phyloP scores from a whole-genome alignment of 1,140 invertebrate species.

The Drosophila teissieri region DNA sequence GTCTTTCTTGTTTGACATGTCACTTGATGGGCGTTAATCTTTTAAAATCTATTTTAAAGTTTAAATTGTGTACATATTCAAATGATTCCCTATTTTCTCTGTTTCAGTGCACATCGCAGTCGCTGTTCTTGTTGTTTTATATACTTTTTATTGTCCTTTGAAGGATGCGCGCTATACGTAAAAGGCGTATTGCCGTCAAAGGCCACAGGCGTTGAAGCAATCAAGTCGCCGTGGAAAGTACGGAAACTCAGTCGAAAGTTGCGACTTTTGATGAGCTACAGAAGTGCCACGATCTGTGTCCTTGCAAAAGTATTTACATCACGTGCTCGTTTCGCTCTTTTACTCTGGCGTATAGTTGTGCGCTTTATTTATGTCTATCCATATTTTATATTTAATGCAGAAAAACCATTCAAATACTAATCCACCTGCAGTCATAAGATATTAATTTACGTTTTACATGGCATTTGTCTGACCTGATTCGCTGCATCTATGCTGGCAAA shows the following conservation, averaged over 20 bases:
- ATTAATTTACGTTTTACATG: constrained; percentile 24
- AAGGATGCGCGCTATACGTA: constrained; percentile 51
- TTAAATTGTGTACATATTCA: not conserved
- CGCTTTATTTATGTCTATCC: not conserved
- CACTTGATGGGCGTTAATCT: too few relatives aligned
- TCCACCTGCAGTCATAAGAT: constrained; percentile 30
- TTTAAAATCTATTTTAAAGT: too few relatives aligned
- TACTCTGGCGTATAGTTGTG: not conserved
- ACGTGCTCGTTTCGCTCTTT: not conserved
- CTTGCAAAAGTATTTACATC: constrained; percentile 2
- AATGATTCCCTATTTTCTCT: not conserved
- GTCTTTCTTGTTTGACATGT: too few relatives aligned
- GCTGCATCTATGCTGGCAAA: constrained; percentile 18
- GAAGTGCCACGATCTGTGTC: constrained; percentile 18
- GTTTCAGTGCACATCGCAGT: constrained; percentile 1
- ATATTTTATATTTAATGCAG: not conserved
- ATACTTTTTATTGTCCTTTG: constrained; percentile 35
- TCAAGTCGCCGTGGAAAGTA: constrained; percentile 21
- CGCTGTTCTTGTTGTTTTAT: not conserved
- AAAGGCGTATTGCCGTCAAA: constrained; percentile 67
- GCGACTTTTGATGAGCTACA: constrained; percentile 55
- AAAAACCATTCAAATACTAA: constrained; percentile 40
- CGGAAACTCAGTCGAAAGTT: constrained; percentile 1
- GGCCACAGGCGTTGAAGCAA: constrained; percentile 35
- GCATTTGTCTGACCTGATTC: constrained; percentile 16